Conservation (phyloP, 2,888 invertebrate species). For the Druceiella hillmani region DNA sequence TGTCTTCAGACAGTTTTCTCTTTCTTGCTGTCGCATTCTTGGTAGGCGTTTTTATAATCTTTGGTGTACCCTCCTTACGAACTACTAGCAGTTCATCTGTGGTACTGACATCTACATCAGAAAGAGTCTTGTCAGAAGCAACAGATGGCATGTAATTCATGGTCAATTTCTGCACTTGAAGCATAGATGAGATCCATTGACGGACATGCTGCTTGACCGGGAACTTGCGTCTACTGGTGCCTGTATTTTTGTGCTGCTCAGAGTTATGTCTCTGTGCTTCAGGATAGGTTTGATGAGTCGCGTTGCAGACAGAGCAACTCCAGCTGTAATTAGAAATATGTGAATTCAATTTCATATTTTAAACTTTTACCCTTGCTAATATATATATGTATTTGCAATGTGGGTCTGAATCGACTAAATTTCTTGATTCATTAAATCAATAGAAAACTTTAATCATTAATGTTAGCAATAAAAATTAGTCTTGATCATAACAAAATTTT, state of each 20-base stretch:
- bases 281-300: constrained; percentile 37
- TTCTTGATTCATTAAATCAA: too few relatives aligned
- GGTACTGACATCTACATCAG: constrained; percentile 26
- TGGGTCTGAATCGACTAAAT: too few relatives aligned
- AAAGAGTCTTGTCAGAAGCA: constrained; percentile 4
- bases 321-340: constrained; percentile 32
- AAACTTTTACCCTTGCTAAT: too few relatives aligned
- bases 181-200: constrained; percentile 33
- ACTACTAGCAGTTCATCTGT: constrained; percentile 35
- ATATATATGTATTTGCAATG: too few relatives aligned
- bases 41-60: constrained; percentile 29
- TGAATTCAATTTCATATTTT: too few relatives aligned
- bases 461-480: too few relatives aligned
- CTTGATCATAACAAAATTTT: too few relatives aligned
- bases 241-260: not conserved
- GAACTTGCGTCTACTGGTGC: constrained; percentile 31
- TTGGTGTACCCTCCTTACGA: constrained; percentile 33
- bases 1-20: constrained; percentile 19
- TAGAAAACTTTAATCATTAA: too few relatives aligned
- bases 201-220: constrained; percentile 31
- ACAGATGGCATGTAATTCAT: constrained; percentile 23
- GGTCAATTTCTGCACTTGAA: constrained; percentile 30
- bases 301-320: constrained; percentile 36
- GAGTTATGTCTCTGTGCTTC: constrained; percentile 39
- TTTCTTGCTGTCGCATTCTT: constrained; percentile 1